Conservation (phyloP, 2,888 invertebrate species). For the Geophilus truncorum region DNA sequence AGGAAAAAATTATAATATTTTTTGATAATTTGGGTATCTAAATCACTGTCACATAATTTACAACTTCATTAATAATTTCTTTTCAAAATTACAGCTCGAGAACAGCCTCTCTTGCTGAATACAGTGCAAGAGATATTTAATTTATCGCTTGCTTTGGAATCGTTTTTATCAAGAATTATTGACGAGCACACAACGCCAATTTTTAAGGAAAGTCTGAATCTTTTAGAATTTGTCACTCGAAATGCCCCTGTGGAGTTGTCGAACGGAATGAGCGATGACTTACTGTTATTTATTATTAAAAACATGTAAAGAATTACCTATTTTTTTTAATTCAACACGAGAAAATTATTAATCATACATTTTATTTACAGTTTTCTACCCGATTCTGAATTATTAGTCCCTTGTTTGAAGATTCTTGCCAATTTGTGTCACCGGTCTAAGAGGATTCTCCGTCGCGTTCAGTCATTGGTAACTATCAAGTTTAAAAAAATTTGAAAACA, state of each 20-base stretch:
- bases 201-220: neutral
- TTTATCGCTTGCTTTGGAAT: neutral
- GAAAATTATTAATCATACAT: neutral
- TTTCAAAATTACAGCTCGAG: neutral
- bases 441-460: neutral
- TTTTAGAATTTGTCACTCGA: neutral
- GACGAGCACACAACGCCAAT: neutral
- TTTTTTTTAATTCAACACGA: neutral
- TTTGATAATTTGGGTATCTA: neutral
- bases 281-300: neutral
- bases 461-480: neutral
- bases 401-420: neutral
- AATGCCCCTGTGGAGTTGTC: neutral
- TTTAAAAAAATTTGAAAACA: too few relatives aligned
- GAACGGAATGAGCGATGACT: neutral
- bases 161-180: neutral
- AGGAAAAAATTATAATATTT: neutral
- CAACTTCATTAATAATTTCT: neutral
- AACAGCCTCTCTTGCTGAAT: neutral
- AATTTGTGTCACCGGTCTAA: constrained; percentile 9
- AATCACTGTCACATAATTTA: neutral
- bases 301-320: neutral
- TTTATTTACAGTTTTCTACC: neutral
- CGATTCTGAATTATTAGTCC: neutral
- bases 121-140: neutral